Percentiles rank a stretch among this genome's conserved stretches.
phyloP scores from a whole-genome alignment of 1,140 invertebrate genomes.

The Heterodera carotae region DNA sequence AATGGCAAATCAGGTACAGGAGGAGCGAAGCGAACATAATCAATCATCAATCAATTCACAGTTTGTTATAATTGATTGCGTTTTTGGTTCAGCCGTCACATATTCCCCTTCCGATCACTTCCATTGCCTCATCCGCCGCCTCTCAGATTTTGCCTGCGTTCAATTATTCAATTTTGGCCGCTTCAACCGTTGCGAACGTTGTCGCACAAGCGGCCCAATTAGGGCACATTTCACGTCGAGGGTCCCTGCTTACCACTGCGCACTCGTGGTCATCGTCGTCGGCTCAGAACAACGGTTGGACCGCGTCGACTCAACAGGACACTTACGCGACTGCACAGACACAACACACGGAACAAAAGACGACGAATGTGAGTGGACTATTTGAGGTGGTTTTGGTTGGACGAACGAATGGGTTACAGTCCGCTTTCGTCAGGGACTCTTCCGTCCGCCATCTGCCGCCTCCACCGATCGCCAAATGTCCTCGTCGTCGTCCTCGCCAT shows the following conservation, averaged over 20 bases:
- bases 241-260: not conserved
- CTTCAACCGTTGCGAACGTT: conserved; percentile 5
- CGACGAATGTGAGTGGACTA: not conserved
- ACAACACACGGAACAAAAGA: not conserved
- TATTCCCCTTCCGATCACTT: conserved; percentile 16
- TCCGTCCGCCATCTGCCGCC: not conserved
- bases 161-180: conserved; percentile 24
- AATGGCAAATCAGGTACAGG: conserved; percentile 26
- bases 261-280: not conserved
- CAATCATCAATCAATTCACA: no score
- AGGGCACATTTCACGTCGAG: not conserved
- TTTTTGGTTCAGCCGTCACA: not conserved
- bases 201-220: not conserved
- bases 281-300: not conserved
- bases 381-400: no score
- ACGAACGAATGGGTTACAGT: not conserved
- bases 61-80: no score
- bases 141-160: conserved; percentile 13
- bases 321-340: not conserved
- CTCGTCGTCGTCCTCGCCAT: not conserved
- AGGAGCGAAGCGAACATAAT: not conserved
- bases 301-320: not conserved
- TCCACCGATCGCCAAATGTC: not conserved
- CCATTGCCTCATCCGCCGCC: conserved; percentile 19
- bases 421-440: not conserved